phyloP scores from a whole-genome alignment of 2,888 invertebrate genomes.

The Parthenolecanium corni region DNA sequence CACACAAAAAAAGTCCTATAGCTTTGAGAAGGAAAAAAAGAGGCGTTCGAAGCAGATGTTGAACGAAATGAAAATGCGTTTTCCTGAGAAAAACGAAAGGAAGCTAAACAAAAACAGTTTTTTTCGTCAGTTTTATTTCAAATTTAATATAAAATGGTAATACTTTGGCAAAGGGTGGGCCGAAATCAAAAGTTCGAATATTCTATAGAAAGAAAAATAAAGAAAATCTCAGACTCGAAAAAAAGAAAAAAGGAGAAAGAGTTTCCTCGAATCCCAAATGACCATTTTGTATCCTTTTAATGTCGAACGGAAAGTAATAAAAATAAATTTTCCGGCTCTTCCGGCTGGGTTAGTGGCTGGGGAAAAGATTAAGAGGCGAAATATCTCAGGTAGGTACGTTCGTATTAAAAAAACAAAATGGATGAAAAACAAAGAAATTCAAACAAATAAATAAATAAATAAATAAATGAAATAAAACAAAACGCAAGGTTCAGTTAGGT shows the following conservation, averaged over 20 bases:
- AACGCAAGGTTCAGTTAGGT: no score
- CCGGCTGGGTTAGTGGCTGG: no score
- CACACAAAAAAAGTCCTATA: no score
- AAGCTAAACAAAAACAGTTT: neutral
- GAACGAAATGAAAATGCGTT: conserved; percentile 13
- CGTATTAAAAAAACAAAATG: no score
- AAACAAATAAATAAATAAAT: no score
- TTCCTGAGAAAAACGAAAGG: neutral
- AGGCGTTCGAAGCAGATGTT: conserved; percentile 1
- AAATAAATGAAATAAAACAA: no score
- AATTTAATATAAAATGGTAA: conserved; percentile 23
- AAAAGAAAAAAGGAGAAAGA: neutral
- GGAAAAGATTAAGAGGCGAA: no score
- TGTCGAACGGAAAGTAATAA: conserved; percentile 4
- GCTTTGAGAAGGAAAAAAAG: neutral
- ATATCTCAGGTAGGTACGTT: no score
- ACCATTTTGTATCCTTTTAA: conserved; percentile 1
- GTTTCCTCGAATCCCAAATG: conserved; percentile 10
- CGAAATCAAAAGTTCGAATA: neutral
- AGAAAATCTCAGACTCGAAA: no score
- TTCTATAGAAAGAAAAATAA: neutral
- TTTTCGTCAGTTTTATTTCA: conserved; percentile 11
- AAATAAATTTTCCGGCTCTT: neutral
- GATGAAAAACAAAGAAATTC: no score
- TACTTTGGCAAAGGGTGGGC: conserved; percentile 5